Base-by-base conservation (phyloP, 2,113 vertebrate species). In the Nipponia nippon region DNA sequence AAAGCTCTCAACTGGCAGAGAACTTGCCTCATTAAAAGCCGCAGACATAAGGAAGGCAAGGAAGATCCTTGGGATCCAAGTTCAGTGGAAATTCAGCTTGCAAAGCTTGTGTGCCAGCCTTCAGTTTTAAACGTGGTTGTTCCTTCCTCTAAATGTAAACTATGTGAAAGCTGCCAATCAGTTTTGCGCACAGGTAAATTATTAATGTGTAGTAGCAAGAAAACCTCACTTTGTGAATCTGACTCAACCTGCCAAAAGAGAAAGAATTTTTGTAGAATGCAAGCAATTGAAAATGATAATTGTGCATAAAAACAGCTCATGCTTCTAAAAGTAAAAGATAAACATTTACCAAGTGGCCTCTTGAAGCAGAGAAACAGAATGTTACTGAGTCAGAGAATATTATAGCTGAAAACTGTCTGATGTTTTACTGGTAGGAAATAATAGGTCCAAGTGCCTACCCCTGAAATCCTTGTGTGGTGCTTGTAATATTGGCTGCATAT, bases 331-430 rank as follows among this genome's bases (percentile, higher is more conserved):
- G 87, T 34, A 83, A 80, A 93, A 91, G 65, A 82, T 61, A 95
- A 94, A 95, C 77, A 85, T 91, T 94, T 93, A 94, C 66, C 53
- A 89, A 95, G 92, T 91, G 77, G 77, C 38, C 69, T 92, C 89
- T 92, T 82, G 65, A 93, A 94, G 61, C 34, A 92, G 36, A 82
- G 52, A 87, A 95, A 84, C 69, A 92, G 56, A 89, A 76, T 0
- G 0, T 78, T 93, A 78, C 61, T 79, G 83, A 92, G 44, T 87
- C 83, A 91, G 89, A 71, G 30, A 38, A 40, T 32, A 72, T 30
- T 50, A 44, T 29, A 91, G 58, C 40, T 44, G 47, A 95, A 92
- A 92, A 55, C 7, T 11, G 18, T 40, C 67, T 44, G 56, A 87
- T 82, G 44, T 71, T 92, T 93, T 89, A 50, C 62, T 56, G 80